phyloP scores from a whole-genome alignment of 2,797 vertebrate genomes.

The Poecilia wingei region DNA sequence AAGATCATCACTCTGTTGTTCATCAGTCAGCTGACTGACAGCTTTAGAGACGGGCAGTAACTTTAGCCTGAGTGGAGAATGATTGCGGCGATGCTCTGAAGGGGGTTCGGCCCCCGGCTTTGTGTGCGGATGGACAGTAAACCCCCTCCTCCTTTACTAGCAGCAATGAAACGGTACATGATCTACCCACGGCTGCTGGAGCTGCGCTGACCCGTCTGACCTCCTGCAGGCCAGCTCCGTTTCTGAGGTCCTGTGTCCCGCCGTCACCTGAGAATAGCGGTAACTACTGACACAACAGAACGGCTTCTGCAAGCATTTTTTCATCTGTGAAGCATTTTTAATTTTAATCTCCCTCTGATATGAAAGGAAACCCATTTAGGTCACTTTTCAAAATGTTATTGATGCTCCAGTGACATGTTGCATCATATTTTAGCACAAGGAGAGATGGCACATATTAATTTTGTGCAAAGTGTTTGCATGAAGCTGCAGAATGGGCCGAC shows the following conservation, averaged over 20 bases:
- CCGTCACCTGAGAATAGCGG: conserved; percentile 67
- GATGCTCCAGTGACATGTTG: too few species aligned
- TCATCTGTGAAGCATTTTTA: neutral
- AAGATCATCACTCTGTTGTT: conserved; percentile 25
- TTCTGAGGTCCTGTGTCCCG: conserved; percentile 66
- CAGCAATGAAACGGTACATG: conserved; percentile 62
- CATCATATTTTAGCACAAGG: neutral
- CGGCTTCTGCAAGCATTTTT: neutral
- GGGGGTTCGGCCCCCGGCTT: conserved; percentile 58
- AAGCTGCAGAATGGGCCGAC: neutral
- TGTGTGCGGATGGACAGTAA: conserved; percentile 54
- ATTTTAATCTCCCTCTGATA: neutral
- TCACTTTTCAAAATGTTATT: neutral
- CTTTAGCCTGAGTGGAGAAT: conserved; percentile 46
- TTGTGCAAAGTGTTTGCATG: neutral
- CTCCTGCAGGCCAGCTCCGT: conserved; percentile 68
- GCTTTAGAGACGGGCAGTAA: conserved; percentile 57
- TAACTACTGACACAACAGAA: conserved; percentile 27
- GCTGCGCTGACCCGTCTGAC: conserved; percentile 47
- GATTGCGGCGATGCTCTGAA: conserved; percentile 42
- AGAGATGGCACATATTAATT: conserved; percentile 6
- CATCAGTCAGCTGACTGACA: conserved; percentile 57
- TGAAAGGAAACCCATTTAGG: neutral
- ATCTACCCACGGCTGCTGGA: conserved; percentile 59
- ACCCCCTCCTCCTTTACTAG: conserved; percentile 16